Percentiles rank a stretch among this genome's conserved stretches.
Evolutionary conservation across 2,797 vertebrate genomes (phyloP).

Genomic region (Coccyzus lansbergi): DNA sequence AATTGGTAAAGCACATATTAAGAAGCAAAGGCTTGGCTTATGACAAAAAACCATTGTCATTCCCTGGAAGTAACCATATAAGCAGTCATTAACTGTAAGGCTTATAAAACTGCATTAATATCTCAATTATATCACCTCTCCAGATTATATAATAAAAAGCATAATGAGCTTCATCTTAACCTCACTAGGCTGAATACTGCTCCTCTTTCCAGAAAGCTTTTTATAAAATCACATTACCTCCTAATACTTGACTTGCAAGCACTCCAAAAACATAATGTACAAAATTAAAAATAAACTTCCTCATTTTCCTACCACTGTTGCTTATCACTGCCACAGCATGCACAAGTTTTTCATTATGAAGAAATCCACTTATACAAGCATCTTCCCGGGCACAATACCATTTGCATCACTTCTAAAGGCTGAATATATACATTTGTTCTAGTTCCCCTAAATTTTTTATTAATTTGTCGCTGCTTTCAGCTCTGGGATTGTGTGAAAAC

Average conservation of each 20-base stretch:
- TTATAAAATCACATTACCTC: constrained; percentile 42
- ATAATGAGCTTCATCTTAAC: constrained; percentile 49
- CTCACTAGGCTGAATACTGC: constrained; percentile 31
- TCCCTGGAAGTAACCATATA: background rate
- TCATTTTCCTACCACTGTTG: constrained; percentile 20
- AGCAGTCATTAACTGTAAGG: constrained; percentile 1
- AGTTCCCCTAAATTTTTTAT: background rate
- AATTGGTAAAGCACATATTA: background rate
- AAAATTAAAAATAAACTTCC: constrained; percentile 62
- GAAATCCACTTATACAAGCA: constrained; percentile 4
- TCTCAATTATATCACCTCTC: constrained; percentile 42
- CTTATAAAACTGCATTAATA: constrained; percentile 13
- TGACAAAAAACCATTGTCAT: background rate
- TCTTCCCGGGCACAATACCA: background rate
- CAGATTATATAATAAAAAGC: constrained; percentile 40
- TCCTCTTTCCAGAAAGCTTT: constrained; percentile 49
- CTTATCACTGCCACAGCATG: background rate
- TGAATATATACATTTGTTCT: background rate
- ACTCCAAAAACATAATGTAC: constrained; percentile 42
- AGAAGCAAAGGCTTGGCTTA: background rate
- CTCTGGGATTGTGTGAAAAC: background rate
- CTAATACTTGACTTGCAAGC: constrained; percentile 45
- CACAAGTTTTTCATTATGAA: constrained; percentile 32
- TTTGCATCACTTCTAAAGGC: background rate
- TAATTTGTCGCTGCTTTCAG: background rate